Percentiles rank a stretch among this genome's conserved stretches.
phyloP scores from a whole-genome alignment of 2,797 vertebrate species.

The Cirrhinus molitorella region DNA sequence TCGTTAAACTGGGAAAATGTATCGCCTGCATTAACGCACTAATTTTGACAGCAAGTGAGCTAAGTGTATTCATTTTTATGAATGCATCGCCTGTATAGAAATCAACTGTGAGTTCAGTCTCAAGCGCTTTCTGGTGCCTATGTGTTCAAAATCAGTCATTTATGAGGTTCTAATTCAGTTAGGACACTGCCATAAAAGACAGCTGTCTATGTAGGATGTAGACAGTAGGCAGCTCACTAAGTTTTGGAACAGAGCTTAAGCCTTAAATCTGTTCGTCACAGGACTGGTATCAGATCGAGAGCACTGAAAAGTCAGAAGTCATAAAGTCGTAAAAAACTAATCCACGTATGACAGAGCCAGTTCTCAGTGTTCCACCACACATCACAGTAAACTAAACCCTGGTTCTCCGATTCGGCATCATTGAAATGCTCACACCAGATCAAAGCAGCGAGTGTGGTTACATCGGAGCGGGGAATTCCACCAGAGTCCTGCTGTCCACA shows the following conservation, averaged over 20 bases:
- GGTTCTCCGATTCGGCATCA: constrained; percentile 57
- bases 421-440: constrained; percentile 59
- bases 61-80: not conserved
- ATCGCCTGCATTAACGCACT: no score
- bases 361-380: constrained; percentile 54
- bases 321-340: constrained; percentile 53
- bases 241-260: constrained; percentile 6
- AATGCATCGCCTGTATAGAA: no score
- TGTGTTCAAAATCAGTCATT: not conserved
- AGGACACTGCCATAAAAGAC: constrained; percentile 42
- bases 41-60: no score
- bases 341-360: constrained; percentile 53
- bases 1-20: no score
- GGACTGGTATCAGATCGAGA: constrained; percentile 16
- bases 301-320: constrained; percentile 24
- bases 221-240: not conserved
- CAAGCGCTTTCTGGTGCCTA: no score
- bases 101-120: not conserved
- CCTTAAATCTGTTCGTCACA: constrained; percentile 18
- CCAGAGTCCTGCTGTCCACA: constrained; percentile 29
- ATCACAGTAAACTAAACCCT: constrained; percentile 51
- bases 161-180: constrained; percentile 3
- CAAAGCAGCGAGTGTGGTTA: constrained; percentile 62
- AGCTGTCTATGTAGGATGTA: constrained; percentile 13
- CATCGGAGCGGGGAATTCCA: constrained; percentile 58